Conservation (phyloP, 2,113 vertebrate species). For the Sceloporus tristichus region DNA sequence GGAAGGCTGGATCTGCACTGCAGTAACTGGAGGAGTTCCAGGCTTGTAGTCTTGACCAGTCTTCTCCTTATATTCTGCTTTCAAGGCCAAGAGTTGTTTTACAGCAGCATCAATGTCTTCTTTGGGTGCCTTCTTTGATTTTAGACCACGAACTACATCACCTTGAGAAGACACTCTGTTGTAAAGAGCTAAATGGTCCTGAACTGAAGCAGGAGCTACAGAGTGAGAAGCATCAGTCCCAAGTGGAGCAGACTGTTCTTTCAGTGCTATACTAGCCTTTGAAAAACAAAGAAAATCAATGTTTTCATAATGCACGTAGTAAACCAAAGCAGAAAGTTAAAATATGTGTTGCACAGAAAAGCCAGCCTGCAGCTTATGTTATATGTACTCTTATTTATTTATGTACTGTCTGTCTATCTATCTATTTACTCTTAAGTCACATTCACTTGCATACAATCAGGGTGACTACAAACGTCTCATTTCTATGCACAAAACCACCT, state of each 20-base stretch:
- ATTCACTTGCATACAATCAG: neutral
- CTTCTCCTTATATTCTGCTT: constrained; percentile 91
- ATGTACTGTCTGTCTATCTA: too few relatives aligned
- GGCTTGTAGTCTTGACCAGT: constrained; percentile 93
- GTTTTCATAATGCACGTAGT: neutral
- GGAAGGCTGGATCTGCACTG: constrained; percentile 24
- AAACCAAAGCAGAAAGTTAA: neutral
- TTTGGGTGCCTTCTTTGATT: constrained; percentile 89
- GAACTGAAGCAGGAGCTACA: constrained; percentile 45
- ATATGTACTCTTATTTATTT: neutral
- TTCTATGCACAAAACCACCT: neutral
- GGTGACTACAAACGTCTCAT: neutral
- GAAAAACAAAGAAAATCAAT: constrained; percentile 4
- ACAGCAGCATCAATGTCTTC: constrained; percentile 92
- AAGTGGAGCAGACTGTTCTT: constrained; percentile 58
- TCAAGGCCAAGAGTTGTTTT: constrained; percentile 88
- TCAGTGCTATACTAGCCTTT: constrained; percentile 59
- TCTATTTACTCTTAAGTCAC: too few relatives aligned
- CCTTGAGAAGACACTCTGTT: constrained; percentile 86
- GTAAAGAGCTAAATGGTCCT: constrained; percentile 76
- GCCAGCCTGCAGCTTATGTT: neutral
- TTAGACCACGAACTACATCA: constrained; percentile 89
- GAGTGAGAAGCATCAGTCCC: constrained; percentile 26
- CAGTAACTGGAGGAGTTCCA: constrained; percentile 73
- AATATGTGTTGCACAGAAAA: neutral